Percentiles rank a stretch among this genome's conserved stretches.
These are phyloP conservation scores for Platycercus adscitus DNA, from an alignment of 2,113 vertebrate genomes.

Conservation along the genomic window DNA sequence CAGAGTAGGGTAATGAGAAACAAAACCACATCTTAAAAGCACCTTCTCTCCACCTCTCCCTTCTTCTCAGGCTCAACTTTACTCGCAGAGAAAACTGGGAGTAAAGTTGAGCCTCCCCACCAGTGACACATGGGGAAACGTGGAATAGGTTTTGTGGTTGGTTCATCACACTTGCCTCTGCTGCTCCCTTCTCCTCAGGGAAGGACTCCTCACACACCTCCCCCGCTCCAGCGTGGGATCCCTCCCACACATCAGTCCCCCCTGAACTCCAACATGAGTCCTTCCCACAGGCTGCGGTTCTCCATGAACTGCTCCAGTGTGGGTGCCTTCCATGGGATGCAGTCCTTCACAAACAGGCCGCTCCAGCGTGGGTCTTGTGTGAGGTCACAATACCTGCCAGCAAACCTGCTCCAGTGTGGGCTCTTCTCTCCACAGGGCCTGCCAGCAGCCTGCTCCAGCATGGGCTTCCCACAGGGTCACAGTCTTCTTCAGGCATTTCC, in stretches of 20 bases:
- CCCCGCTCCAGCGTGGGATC: neutral
- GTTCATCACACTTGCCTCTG: neutral
- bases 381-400: neutral
- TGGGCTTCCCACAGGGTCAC: neutral
- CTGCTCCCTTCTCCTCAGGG: neutral
- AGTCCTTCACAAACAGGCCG: neutral
- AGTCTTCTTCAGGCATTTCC: neutral
- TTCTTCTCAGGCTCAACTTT: neutral
- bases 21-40: neutral
- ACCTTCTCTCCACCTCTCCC: neutral
- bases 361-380: neutral
- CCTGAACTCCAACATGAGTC: neutral
- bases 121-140: neutral
- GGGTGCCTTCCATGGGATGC: neutral
- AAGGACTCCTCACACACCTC: neutral
- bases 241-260: neutral
- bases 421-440: neutral
- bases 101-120: neutral
- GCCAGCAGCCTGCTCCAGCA: neutral
- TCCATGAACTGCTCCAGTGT: neutral
- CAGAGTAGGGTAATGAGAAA: neutral
- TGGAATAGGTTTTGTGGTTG: neutral
- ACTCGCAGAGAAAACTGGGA: neutral
- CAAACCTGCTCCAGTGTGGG: neutral
- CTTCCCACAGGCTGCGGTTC: neutral